Conservation (phyloP, 2,888 invertebrate species). For the Nephrotoma flavescens region DNA sequence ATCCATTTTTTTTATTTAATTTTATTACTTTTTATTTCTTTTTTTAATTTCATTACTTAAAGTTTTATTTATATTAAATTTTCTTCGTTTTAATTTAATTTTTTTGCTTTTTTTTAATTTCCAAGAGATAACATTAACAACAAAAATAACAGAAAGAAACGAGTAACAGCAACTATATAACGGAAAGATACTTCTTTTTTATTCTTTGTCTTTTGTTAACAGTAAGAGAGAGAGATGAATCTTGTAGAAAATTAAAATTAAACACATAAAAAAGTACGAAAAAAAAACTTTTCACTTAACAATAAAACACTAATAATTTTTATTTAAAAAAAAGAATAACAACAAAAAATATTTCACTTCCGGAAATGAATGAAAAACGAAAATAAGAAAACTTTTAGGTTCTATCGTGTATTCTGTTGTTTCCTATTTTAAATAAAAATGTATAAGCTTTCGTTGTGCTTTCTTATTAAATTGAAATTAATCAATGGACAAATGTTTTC, state of each 20-base stretch:
- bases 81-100: neutral
- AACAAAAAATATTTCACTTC: neutral
- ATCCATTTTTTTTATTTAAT: neutral
- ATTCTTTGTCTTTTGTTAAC: neutral
- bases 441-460: neutral
- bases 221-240: neutral
- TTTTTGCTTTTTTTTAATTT: neutral
- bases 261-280: neutral
- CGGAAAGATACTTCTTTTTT: neutral
- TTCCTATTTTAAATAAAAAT: neutral
- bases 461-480: neutral
- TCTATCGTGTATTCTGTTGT: neutral
- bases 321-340: neutral
- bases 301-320: neutral
- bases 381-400: neutral
- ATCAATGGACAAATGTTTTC: neutral
- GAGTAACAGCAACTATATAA: neutral
- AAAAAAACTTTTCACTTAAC: neutral
- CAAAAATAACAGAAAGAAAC: neutral
- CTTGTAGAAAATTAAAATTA: neutral
- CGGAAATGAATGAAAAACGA: neutral
- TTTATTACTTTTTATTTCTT: neutral
- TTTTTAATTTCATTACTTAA: neutral
- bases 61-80: neutral
- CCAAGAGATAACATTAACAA: neutral